Base-by-base conservation (phyloP, 2,113 vertebrate species). In the Oxyruncus cristatus region DNA sequence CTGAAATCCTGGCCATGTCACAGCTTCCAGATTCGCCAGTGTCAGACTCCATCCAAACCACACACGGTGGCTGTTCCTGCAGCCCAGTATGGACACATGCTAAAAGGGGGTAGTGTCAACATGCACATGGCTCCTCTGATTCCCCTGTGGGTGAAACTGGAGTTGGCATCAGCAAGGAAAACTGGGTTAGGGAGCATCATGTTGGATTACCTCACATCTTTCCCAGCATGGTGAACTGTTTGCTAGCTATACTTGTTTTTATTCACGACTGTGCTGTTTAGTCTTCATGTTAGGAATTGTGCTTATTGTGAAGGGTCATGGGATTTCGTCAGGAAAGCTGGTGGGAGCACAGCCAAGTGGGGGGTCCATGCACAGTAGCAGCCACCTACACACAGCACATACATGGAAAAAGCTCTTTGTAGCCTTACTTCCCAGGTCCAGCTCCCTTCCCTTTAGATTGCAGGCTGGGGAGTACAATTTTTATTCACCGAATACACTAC, bases 41-140 rank as follows among this genome's bases (percentile, higher is more conserved):
- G 0, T 62, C 49, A 44, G 17, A 32, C 20, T 50, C 35, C 19
- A 68, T 76, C 53, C 58, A 68, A 76, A 63, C 26, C 12, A 41
- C 12, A 3, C 0, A 0, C 0, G 0, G 19, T 61, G 67, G 68
- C 74, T 79, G 62, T 30, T 67, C 28, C 72, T 75, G 67, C 62
- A 86, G 67, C 62, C 75, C 76, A 47, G 30, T 15, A 21, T 12
- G 19, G 56, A n/a, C 22, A n/a, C 22, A 1, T 37, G 23, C 42
- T 26, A 2, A 56, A 84, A 39, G 26, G 4, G 4, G 12, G 12
- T n/a, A 6, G 0, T 33, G 39, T 52, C 42, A 62, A 9, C 23
- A 18, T 0, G 0, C 41, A 44, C 3, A 0, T 16, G 61, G 24
- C 52, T 47, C 26, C 7, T 3, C 11, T 3, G 3, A 10, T 59